Evolutionary conservation across 2,888 invertebrate genomes (phyloP), one percentile per base, ranked within the genome.

Genomic region (Blera fallax): DNA sequence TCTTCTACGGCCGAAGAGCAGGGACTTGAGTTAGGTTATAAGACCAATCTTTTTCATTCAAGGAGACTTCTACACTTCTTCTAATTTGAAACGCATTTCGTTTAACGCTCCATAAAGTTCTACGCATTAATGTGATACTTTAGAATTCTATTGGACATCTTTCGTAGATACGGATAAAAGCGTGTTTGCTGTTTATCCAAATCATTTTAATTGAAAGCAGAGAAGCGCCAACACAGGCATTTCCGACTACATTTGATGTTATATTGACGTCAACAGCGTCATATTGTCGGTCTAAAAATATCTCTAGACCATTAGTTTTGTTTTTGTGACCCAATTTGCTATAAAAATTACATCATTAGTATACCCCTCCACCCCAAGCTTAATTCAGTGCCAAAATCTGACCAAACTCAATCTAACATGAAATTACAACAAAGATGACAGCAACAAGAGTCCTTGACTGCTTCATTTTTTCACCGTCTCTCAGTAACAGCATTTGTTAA

Each of bases 361-460:
- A 45, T 3, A 8, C 18, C 18, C 18, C 6, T n/a, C 2, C 5
- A 45, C 10, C n/a, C n/a, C 18, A 18, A 18, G 18, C 10, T 10
- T 6, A 50, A 48, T 14, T 6, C 40, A 40, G 24, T 21, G 6
- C 4, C 8, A 21, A 11, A 50, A 27, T n/a, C 5, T n/a, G 29
- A 56, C 32, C 7, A 56, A 54, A 56, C 34, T 37, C 11, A n/a
- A 21, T n/a, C 6, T n/a, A 58, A 37, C 6, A n/a, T 27, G 10
- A 62, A 32, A 50, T 40, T 52, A 37, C 37, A 14, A 67, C 16
- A 6, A 1, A 43, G 7, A 43, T 29, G 21, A 43, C 27, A 69
- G 29, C 40, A 56, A 8, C 43, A 21, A 24, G 16, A 16, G 60
- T 60, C 72, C 58, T 72, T 72, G 72, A 27, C 58, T 34, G 37